Evolutionary conservation across 2,888 invertebrate species (phyloP), one percentile per base, ranked within the genome.

Genomic region (Micoletzkya japonica): DNA sequence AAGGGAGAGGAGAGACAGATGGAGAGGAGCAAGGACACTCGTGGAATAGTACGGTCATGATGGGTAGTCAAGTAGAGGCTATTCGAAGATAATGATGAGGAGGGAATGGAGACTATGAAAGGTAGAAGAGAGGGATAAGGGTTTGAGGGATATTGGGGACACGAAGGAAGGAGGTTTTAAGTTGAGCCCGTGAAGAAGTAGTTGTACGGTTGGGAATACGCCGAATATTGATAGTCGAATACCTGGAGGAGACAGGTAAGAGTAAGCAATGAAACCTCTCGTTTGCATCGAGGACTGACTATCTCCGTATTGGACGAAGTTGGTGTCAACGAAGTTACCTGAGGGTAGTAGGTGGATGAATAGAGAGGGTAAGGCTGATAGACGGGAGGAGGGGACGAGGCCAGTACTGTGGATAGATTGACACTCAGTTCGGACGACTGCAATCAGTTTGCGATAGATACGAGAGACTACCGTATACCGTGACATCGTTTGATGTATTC

Each of bases 341-440:
- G 64, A 24, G 64, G 64, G 37, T 66, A 54, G 7, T 14, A n/a
- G 26, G 54, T 24, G 24, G 17, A 54, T 54, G 54, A 54, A 54
- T 54, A 54, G 17, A 54, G 7, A 20, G 54, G 54, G 24, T 54
- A 54, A 17, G 54, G 54, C 24, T 54, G 63, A 32, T 63, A 63
- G 1, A 14, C 30, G 1, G 4, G 7, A 26, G 63, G 63, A 30
- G 61, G 61, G 20, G 61, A 30, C 1, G 61, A 30, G 10, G 61
- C 24, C 24, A 52, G 26, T 52, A 64, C 50, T 7, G 64, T 34
- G 20, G 64, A 64, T 0, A 64, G 52, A 52, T 52, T 52, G 6
- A 52, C 30, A 28, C 10, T 4, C 1, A n/a, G n/a, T n/a, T n/a
- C n/a, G n/a, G n/a, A n/a, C n/a, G n/a, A n/a, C n/a, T n/a, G n/a